Percentiles rank a stretch among this genome's conserved stretches.
phyloP scores from a whole-genome alignment of 2,888 invertebrate species.

The Orthosia gothica region DNA sequence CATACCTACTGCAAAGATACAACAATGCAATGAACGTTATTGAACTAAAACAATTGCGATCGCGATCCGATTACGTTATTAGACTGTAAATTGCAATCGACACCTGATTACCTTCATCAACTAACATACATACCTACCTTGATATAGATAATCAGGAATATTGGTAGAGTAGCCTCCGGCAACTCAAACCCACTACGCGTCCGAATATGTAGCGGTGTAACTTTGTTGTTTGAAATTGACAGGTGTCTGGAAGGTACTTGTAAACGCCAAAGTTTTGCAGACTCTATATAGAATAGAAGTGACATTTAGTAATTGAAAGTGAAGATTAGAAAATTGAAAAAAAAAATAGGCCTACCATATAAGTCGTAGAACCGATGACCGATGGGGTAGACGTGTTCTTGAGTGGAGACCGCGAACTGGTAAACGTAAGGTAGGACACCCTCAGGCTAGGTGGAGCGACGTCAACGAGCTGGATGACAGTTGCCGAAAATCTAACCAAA shows the following conservation, averaged over 20 bases:
- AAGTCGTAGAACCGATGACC: too few species aligned
- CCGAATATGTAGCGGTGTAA: neutral
- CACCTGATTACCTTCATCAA: neutral
- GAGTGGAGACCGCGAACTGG: too few species aligned
- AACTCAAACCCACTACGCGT: neutral
- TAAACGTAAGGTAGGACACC: too few species aligned
- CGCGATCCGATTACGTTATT: neutral
- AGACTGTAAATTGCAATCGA: neutral
- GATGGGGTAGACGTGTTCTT: too few species aligned
- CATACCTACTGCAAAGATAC: neutral
- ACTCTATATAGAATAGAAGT: too few species aligned
- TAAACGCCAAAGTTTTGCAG: neutral
- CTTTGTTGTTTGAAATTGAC: neutral
- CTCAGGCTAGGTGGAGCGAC: too few species aligned
- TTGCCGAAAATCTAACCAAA: too few species aligned
- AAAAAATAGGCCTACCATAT: too few species aligned
- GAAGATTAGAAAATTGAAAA: too few species aligned
- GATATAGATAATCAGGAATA: neutral
- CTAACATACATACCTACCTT: too few species aligned
- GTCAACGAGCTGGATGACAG: too few species aligned
- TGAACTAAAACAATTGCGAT: neutral
- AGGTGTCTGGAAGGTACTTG: neutral
- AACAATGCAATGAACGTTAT: neutral
- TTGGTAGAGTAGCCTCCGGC: neutral
- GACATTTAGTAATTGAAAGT: too few species aligned